These are phyloP conservation scores for Colinus virginianus DNA, from an alignment of 2,113 vertebrate genomes.

Conservation along the genomic window DNA sequence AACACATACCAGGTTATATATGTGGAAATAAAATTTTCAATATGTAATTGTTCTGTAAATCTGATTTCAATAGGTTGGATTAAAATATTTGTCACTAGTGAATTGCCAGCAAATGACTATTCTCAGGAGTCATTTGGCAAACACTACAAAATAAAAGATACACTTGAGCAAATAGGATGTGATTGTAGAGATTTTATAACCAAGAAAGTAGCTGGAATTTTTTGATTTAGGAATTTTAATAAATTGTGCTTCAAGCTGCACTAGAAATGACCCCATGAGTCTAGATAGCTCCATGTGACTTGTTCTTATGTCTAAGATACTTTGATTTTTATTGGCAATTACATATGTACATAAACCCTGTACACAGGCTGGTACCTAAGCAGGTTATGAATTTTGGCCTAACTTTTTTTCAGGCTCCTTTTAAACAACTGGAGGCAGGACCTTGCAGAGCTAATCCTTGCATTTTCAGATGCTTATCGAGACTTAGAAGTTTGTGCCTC, in stretches of 20 bases:
- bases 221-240: constrained; percentile 58
- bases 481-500: background rate
- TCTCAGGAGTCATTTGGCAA: constrained; percentile 49
- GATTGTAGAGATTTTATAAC: constrained; percentile 4
- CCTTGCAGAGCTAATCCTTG: constrained; percentile 42
- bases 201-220: constrained; percentile 1
- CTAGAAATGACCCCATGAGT: constrained; percentile 51
- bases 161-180: constrained; percentile 57
- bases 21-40: background rate
- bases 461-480: constrained; percentile 52
- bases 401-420: constrained; percentile 25
- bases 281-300: constrained; percentile 38
- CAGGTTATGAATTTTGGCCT: constrained; percentile 40
- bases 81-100: constrained; percentile 47
- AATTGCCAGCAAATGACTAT: constrained; percentile 36
- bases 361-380: constrained; percentile 61
- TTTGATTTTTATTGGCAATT: constrained; percentile 47
- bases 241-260: constrained; percentile 38
- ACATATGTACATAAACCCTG: constrained; percentile 26
- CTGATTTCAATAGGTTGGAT: constrained; percentile 24
- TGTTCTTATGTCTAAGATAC: constrained; percentile 29
- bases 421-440: constrained; percentile 18
- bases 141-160: constrained; percentile 22
- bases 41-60: constrained; percentile 22
- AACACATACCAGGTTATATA: background rate